A percentile compares a stretch with the other conserved stretches of the same genome.
Conservation (phyloP, 2,797 vertebrate species). For the Molothrus ater region DNA sequence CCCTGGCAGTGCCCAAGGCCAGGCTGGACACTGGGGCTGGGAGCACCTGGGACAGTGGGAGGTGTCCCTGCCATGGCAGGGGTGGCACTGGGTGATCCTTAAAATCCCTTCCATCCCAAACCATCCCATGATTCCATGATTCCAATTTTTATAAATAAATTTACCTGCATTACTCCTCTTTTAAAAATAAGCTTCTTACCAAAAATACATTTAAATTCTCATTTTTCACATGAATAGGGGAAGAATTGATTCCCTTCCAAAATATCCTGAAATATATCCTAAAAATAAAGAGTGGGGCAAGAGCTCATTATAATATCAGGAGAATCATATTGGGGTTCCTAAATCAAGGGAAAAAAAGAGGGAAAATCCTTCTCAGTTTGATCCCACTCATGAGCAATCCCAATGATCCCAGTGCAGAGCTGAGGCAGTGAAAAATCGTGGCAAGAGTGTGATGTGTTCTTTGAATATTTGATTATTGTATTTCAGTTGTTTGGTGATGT, state of each 20-base stretch:
- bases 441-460: neutral
- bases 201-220: neutral
- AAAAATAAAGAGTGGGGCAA: neutral
- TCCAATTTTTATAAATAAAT: neutral
- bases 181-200: neutral
- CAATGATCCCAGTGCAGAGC: neutral
- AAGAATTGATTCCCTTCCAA: neutral
- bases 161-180: neutral
- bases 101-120: neutral
- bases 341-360: neutral
- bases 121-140: neutral
- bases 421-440: neutral
- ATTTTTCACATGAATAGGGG: neutral
- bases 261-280: neutral
- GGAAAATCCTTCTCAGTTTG: neutral
- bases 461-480: neutral
- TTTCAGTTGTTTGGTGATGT: neutral
- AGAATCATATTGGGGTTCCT: neutral
- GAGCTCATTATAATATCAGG: neutral
- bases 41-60: neutral
- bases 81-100: too few species aligned
- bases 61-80: neutral
- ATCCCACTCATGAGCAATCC: neutral
- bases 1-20: neutral
- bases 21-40: neutral